Base-by-base conservation (phyloP, 2,888 invertebrate species). In the Sclerodermus sp. region DNA sequence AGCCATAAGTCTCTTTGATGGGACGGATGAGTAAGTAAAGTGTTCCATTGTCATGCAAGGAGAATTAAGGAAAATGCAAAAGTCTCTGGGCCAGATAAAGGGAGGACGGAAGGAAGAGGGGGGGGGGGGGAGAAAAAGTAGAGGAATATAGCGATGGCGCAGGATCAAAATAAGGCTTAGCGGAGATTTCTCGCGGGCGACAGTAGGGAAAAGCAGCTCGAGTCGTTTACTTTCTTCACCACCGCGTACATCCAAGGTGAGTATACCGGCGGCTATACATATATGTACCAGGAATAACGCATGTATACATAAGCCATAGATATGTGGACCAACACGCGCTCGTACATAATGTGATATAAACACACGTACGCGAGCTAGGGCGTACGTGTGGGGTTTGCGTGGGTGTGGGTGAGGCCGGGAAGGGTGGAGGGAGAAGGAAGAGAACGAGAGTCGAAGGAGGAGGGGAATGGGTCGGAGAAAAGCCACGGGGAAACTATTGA, bases 291-390 rank as follows among this genome's bases (percentile, higher is more conserved):
- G 57, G 64, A 60, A 60, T 62, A 66, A 62, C 62, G 64, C 56
- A 57, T 62, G 57, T 66, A 66, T 59, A 66, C 58, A 60, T 60
- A 65, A 51, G 50, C 42, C 56, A 59, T 62, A 58, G 59, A 62
- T 57, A 63, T 60, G 57, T 57, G 58, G 57, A 58, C 64, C 58
- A 65, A 59, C 56, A 58, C 58, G 54, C 54, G 53, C 49, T 47
- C 53, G 59, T 59, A 62, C 60, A 68, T 68, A 64, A 69, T 62
- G 66, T 60, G 62, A 68, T 66, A 66, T 66, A 66, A 60, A 66
- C 62, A 58, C 63, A 56, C 54, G 52, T 53, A 61, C 51, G 4
- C 37, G 16, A n/a, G 16, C n/a, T 44, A 23, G 23, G 23, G 38
- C 10, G 2, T 29, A 34, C 23, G 16, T 34, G 31, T 23, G 31